These are phyloP conservation scores for Anarhynchus alexandrinus DNA, from an alignment of 2,113 vertebrate genomes.

Conservation along the genomic window DNA sequence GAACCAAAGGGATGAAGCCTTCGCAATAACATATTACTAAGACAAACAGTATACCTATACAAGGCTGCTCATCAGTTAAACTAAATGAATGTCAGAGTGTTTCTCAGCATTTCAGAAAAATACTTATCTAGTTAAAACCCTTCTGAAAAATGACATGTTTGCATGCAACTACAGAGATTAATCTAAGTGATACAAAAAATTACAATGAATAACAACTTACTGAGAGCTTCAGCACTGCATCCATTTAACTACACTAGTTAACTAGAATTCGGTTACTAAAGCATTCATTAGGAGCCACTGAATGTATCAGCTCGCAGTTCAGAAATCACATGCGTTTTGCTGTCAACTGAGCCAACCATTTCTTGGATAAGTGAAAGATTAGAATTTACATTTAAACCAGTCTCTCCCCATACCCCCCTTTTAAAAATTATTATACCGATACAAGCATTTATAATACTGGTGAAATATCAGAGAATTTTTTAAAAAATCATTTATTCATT, in stretches of 20 bases:
- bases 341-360: not conserved
- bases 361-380: not conserved
- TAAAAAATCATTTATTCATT: not conserved
- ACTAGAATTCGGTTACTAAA: not conserved
- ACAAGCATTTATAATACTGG: not conserved
- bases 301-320: not conserved
- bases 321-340: not conserved
- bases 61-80: not conserved
- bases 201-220: not conserved
- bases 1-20: not conserved
- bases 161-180: not conserved
- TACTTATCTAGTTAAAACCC: not conserved
- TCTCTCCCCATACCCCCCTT: accelerated
- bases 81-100: not conserved
- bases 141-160: not conserved
- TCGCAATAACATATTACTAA: not conserved
- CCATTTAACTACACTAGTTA: not conserved
- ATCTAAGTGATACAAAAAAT: not conserved
- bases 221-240: not conserved
- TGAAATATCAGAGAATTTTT: not conserved
- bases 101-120: not conserved
- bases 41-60: not conserved
- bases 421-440: not conserved
- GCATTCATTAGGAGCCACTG: not conserved
- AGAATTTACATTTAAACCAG: not conserved